phyloP scores from a whole-genome alignment of 2,113 vertebrate species.

The Aldabrachelys gigantea region DNA sequence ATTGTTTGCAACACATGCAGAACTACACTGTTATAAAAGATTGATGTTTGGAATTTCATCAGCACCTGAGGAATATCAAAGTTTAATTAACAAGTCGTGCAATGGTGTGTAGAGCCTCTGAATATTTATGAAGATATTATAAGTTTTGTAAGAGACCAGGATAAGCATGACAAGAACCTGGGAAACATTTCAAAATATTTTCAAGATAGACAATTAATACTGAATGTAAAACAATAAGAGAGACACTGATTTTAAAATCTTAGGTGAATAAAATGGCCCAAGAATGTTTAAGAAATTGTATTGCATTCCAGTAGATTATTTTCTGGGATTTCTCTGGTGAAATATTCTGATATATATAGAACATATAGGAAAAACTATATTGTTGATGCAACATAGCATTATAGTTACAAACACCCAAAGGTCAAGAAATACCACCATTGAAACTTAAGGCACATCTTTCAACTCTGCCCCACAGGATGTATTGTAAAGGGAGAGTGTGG shows the following conservation, averaged over 20 bases:
- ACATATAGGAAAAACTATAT: not conserved
- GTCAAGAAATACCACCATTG: not conserved
- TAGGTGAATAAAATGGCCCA: conserved; percentile 2
- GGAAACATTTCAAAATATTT: conserved; percentile 59
- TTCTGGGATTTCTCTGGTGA: not conserved
- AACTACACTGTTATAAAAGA: conserved; percentile 47
- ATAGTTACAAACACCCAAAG: not conserved
- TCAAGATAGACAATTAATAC: conserved; percentile 14
- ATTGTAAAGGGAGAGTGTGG: not conserved
- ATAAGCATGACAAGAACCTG: conserved; percentile 56
- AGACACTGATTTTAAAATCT: not conserved
- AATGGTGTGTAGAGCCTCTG: conserved; percentile 36
- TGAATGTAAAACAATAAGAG: not conserved
- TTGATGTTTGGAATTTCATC: conserved; percentile 55
- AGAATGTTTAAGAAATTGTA: not conserved
- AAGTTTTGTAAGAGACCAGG: conserved; percentile 66
- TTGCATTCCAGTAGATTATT: not conserved
- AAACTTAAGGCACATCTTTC: not conserved
- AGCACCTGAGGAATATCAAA: conserved; percentile 66
- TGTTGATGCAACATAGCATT: not conserved
- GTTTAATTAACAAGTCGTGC: conserved; percentile 72
- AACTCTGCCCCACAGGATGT: not conserved
- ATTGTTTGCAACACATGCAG: conserved; percentile 2
- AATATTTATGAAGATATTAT: conserved; percentile 74
- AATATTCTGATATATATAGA: not conserved